Evolutionary conservation across 2,888 invertebrate species (phyloP).

Genomic region (Drosophila kambysellisi): DNA sequence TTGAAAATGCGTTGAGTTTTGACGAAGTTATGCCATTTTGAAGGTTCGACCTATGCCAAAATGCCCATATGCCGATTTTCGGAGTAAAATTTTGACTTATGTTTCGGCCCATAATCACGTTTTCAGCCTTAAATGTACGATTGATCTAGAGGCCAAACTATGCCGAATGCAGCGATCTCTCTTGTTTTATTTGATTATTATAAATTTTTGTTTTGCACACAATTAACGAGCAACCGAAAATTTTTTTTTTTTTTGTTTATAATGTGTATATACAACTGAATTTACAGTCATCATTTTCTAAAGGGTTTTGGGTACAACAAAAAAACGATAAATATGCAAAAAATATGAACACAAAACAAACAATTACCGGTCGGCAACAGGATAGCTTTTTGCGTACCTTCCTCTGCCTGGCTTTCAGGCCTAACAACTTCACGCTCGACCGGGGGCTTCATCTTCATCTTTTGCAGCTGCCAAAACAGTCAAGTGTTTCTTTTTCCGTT

Average conservation of each 20-base stretch:
- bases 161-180: too few relatives aligned
- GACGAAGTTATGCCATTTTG: too few relatives aligned
- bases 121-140: too few relatives aligned
- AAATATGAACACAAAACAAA: constrained; percentile 69
- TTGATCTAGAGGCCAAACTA: too few relatives aligned
- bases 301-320: constrained; percentile 2
- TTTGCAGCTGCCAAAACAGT: constrained; percentile 78
- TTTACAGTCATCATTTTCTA: background rate
- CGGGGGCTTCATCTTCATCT: constrained; percentile 45
- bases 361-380: constrained; percentile 58
- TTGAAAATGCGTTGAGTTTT: too few relatives aligned
- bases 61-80: too few relatives aligned
- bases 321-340: constrained; percentile 43
- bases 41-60: too few relatives aligned
- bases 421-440: constrained; percentile 35
- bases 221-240: constrained; percentile 19
- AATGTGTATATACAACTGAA: constrained; percentile 5
- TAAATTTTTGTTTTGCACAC: background rate
- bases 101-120: too few relatives aligned
- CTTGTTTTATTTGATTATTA: background rate
- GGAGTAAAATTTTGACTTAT: too few relatives aligned
- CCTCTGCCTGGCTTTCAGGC: background rate
- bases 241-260: background rate
- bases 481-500: constrained; percentile 66
- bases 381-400: constrained; percentile 30